phyloP scores from a whole-genome alignment of 1,140 invertebrate species.

The Coptotermes formosanus region DNA sequence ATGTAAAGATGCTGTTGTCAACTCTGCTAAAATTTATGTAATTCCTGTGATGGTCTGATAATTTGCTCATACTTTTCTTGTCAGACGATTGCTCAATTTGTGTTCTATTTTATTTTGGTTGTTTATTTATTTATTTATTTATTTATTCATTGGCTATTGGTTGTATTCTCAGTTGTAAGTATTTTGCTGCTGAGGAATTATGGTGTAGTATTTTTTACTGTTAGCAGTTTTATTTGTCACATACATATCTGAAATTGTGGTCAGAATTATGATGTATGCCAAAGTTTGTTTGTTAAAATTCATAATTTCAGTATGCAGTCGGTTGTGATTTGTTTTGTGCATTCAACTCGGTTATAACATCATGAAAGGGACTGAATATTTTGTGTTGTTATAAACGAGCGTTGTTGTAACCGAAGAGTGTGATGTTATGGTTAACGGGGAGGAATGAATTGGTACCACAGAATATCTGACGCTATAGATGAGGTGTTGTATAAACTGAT shows the following conservation, averaged over 20 bases:
- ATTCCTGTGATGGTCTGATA: not conserved
- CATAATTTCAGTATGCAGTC: too few species aligned
- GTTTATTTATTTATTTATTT: not conserved
- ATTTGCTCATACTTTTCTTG: constrained; percentile 1
- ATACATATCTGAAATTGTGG: not conserved
- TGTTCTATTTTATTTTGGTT: not conserved
- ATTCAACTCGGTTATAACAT: too few species aligned
- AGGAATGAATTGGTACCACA: too few species aligned
- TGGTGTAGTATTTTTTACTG: not conserved
- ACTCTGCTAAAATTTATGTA: not conserved
- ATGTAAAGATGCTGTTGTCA: not conserved
- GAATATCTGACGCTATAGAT: too few species aligned
- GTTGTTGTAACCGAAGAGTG: too few species aligned
- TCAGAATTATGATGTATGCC: not conserved
- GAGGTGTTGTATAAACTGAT: too few species aligned
- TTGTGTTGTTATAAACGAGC: too few species aligned
- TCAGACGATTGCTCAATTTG: not conserved
- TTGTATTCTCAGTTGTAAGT: not conserved
- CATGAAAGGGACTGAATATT: too few species aligned
- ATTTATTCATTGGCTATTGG: not conserved
- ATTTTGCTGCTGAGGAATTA: not conserved
- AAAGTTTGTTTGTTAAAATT: not conserved
- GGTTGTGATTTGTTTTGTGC: too few species aligned
- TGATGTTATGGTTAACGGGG: too few species aligned
- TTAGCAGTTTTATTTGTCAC: not conserved